Conservation (phyloP, 2,888 invertebrate species). For the Cepaea hortensis region DNA sequence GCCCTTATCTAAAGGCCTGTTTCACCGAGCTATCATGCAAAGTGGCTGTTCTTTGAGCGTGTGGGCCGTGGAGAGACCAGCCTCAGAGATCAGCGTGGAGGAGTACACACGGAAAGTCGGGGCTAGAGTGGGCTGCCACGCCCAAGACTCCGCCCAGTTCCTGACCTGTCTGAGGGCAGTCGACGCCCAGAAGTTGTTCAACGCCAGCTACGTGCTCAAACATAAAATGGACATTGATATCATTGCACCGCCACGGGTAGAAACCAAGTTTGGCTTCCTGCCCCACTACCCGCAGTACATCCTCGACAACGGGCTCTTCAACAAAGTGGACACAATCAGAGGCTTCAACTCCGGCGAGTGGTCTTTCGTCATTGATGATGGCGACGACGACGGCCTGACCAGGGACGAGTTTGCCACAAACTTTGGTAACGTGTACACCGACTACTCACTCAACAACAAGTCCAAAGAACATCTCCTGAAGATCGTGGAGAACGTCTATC, state of each 20-base stretch:
- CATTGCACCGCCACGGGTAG: constrained; percentile 21
- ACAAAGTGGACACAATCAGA: constrained; percentile 34
- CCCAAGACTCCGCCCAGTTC: neutral
- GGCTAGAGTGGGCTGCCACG: neutral
- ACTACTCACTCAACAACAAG: neutral
- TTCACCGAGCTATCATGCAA: constrained; percentile 37
- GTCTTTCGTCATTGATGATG: neutral
- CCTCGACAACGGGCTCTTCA: constrained; percentile 10
- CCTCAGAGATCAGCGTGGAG: neutral
- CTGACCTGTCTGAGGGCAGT: constrained; percentile 24
- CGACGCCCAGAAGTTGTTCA: neutral
- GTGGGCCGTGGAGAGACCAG: constrained; percentile 18
- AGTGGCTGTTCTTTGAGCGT: constrained; percentile 20
- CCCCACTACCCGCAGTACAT: constrained; percentile 38
- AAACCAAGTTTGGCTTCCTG: constrained; percentile 41
- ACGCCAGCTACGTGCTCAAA: neutral
- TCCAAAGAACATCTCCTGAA: neutral
- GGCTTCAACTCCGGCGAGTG: constrained; percentile 36
- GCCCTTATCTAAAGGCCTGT: constrained; percentile 34
- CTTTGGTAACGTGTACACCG: neutral
- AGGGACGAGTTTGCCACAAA: neutral
- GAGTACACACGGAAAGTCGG: constrained; percentile 1
- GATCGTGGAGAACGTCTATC: neutral
- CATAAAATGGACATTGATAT: neutral
- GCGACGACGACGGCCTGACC: constrained; percentile 19